Base-by-base conservation (phyloP, 64 coral and sea anemone species). In the Orbicella faveolata region DNA sequence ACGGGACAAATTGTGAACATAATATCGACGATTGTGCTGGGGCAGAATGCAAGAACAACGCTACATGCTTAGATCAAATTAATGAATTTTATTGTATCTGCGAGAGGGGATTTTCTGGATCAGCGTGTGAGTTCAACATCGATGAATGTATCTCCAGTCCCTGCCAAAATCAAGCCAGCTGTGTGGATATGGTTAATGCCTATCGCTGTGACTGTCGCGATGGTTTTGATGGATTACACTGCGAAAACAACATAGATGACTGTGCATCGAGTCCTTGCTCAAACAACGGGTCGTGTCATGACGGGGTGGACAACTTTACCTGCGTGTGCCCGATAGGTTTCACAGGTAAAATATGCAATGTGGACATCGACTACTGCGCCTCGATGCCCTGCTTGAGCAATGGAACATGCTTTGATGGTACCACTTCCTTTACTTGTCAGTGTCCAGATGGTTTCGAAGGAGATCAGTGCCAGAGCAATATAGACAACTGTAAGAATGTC, bases 1-100 rank as follows among this genome's bases (percentile, higher is more conserved):
- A 84, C 14, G 92, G 92, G 17, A 81, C 83, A 16, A 89, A 89
- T 63, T 94, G 92, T 79, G 79, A 94, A 67, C 66, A 83, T 23
- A 51, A 90, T 20, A 75, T 90, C n/a, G 89, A 90, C 39, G 89
- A 90, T 36, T 90, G 89, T 39, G 12, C 16, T 2, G 23, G 4
- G 0, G 34, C 36, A 36, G 78, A 80, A 4, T 90, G 89, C 70
- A 63, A 80, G 3, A 90, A 90, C 73, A 83, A 83, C 9, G 89
- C 68, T 1, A 90, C n/a, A 1, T 90, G 89, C 64, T 17, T 72
- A 9, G 80, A 90, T 12, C 68, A 73, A 0, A 6, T 83, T 17
- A 81, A 81, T 75, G 72, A 16, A 18, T 90, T 83, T 21, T 41
- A 34, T 36, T 90, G 89, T 20, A 4, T 74, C 9, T 90, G 89